phyloP scores from a whole-genome alignment of 2,113 vertebrate species.

The Gallinago media region DNA sequence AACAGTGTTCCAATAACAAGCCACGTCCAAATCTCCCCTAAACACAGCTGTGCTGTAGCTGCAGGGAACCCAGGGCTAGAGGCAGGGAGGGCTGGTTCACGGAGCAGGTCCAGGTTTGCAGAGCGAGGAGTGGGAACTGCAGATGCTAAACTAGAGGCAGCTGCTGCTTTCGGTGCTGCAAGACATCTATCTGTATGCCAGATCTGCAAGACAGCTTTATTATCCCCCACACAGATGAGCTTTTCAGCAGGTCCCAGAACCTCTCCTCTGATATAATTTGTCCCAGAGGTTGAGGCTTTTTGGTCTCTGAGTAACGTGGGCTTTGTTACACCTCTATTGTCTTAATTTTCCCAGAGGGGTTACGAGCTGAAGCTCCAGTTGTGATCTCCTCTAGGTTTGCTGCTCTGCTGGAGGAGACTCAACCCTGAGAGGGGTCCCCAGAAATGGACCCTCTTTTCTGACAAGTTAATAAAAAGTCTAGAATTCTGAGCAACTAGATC shows the following conservation, averaged over 20 bases:
- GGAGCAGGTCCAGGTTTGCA: neutral
- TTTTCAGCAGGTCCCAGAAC: neutral
- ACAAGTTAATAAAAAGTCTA: neutral
- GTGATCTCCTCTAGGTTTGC: neutral
- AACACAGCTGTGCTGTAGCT: neutral
- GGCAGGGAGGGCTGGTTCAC: neutral
- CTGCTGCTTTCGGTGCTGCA: neutral
- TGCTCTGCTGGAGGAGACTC: neutral
- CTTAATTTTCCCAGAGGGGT: neutral
- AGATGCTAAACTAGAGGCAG: neutral
- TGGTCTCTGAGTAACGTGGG: neutral
- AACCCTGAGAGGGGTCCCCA: neutral
- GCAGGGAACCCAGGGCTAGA: neutral
- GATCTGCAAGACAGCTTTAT: neutral
- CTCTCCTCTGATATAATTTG: neutral
- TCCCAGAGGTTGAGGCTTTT: neutral
- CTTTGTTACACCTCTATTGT: neutral
- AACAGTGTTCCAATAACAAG: neutral
- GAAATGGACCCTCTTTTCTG: neutral
- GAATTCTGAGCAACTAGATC: neutral
- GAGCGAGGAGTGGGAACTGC: neutral
- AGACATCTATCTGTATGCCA: neutral
- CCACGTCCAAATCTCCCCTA: neutral
- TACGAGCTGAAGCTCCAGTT: neutral
- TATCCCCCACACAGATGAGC: neutral